These are phyloP conservation scores for Leptoclinus maculatus DNA, from an alignment of 2,797 vertebrate species.

Conservation along the genomic window DNA sequence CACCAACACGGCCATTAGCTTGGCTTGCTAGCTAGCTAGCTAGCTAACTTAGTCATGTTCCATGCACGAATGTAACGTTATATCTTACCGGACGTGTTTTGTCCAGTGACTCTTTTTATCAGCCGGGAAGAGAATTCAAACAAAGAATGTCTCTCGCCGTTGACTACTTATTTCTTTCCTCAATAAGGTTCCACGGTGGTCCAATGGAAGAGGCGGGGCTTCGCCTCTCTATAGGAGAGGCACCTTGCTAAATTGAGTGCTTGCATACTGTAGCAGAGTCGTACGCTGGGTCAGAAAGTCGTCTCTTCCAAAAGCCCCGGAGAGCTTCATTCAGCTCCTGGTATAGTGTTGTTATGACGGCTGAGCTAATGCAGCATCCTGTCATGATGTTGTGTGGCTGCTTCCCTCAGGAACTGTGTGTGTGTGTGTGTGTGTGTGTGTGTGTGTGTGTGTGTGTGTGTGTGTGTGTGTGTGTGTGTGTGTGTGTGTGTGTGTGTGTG, in stretches of 20 bases:
- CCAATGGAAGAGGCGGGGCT: too few relatives aligned
- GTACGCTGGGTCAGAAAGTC: constrained; percentile 28
- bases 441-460: constrained; percentile 27
- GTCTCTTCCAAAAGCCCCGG: constrained; percentile 27
- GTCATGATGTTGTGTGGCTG: constrained; percentile 43
- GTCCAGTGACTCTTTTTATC: too few relatives aligned
- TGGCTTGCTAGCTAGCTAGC: too few relatives aligned
- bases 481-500: constrained; percentile 17
- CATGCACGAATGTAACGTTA: too few relatives aligned
- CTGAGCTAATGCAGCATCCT: constrained; percentile 64
- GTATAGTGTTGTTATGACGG: constrained; percentile 40
- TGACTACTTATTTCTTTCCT: too few relatives aligned
- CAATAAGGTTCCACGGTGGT: too few relatives aligned
- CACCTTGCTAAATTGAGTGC: background rate
- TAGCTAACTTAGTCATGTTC: too few relatives aligned
- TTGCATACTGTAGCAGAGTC: background rate
- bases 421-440: constrained; percentile 1
- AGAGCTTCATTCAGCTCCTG: constrained; percentile 33
- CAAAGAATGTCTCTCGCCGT: too few relatives aligned
- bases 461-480: constrained; percentile 7
- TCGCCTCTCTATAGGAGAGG: background rate
- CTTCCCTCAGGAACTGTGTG: constrained; percentile 37
- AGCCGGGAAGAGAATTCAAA: too few relatives aligned
- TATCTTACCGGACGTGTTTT: too few relatives aligned
- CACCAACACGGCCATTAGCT: too few relatives aligned